A percentile compares a stretch with the other conserved stretches of the same genome.
phyloP scores from a whole-genome alignment of 2,113 vertebrate species.

The Nibea albiflora region DNA sequence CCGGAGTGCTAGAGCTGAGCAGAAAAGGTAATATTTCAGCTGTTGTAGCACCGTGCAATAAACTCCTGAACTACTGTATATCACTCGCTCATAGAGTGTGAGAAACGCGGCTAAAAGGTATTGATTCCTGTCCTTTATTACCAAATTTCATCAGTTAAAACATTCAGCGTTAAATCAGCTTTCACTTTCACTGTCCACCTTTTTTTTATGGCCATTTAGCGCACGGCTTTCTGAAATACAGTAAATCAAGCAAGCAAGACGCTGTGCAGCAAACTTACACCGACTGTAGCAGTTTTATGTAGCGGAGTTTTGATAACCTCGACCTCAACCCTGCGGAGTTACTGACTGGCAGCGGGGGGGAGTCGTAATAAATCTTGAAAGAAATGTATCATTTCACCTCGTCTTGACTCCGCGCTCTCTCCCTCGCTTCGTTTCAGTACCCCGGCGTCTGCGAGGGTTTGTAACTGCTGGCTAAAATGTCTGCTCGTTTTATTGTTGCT shows the following conservation, averaged over 20 bases:
- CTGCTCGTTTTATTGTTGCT: neutral
- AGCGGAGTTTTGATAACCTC: constrained; percentile 36
- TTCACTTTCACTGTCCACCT: neutral
- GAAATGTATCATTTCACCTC: constrained; percentile 25
- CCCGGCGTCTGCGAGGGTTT: constrained; percentile 2
- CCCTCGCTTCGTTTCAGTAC: neutral
- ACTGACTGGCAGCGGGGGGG: constrained; percentile 5
- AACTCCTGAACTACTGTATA: neutral
- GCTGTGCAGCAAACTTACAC: constrained; percentile 7
- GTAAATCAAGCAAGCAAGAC: neutral
- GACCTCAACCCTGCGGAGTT: constrained; percentile 33
- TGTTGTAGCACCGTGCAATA: neutral
- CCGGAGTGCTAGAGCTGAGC: neutral
- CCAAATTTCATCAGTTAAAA: constrained; percentile 25
- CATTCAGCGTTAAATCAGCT: neutral
- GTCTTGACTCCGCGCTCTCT: constrained; percentile 5
- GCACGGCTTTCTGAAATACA: neutral
- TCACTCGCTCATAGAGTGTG: neutral
- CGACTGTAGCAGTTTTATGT: constrained; percentile 17
- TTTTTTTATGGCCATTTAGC: neutral
- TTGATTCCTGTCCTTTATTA: neutral
- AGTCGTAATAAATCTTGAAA: constrained; percentile 45
- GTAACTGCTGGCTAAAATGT: constrained; percentile 19
- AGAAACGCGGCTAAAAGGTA: neutral
- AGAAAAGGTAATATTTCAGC: constrained; percentile 9